Evolutionary conservation across 2,888 invertebrate genomes (phyloP).

Genomic region (Phania funesta): DNA sequence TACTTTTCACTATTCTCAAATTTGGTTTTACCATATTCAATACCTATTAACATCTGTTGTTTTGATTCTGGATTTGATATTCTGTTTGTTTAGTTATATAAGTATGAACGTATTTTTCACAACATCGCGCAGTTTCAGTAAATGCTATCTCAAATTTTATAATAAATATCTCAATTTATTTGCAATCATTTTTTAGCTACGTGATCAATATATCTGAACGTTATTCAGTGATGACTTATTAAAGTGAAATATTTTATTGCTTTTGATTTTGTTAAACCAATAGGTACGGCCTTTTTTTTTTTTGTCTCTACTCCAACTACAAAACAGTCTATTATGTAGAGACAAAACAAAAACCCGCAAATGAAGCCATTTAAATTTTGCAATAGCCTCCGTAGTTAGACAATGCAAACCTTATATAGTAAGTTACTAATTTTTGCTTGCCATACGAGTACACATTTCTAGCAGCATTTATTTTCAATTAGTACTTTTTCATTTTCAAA

Average conservation of each 20-base stretch:
- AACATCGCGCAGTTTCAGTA: constrained; percentile 1
- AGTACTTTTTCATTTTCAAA: constrained; percentile 32
- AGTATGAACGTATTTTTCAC: background rate
- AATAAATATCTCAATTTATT: background rate
- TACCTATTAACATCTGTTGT: too few relatives aligned
- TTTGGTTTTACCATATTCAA: too few relatives aligned
- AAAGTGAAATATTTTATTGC: constrained; percentile 36
- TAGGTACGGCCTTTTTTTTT: background rate
- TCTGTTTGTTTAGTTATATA: background rate
- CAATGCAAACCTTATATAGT: constrained; percentile 42
- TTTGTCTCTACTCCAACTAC: background rate
- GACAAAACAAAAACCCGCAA: constrained; percentile 12
- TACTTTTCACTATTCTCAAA: too few relatives aligned
- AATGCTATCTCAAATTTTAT: constrained; percentile 15
- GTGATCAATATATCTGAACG: constrained; percentile 34
- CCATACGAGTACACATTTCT: background rate
- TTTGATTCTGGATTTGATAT: background rate
- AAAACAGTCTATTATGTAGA: background rate
- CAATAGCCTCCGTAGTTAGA: constrained; percentile 39
- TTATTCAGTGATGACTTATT: constrained; percentile 50
- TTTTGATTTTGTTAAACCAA: constrained; percentile 5
- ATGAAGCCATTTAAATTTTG: constrained; percentile 61
- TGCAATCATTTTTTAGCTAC: constrained; percentile 4
- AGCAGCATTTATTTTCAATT: constrained; percentile 46
- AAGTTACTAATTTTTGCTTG: constrained; percentile 31